These are phyloP conservation scores for Colletes latitarsis DNA, from an alignment of 1,140 invertebrate genomes.

Conservation along the genomic window DNA sequence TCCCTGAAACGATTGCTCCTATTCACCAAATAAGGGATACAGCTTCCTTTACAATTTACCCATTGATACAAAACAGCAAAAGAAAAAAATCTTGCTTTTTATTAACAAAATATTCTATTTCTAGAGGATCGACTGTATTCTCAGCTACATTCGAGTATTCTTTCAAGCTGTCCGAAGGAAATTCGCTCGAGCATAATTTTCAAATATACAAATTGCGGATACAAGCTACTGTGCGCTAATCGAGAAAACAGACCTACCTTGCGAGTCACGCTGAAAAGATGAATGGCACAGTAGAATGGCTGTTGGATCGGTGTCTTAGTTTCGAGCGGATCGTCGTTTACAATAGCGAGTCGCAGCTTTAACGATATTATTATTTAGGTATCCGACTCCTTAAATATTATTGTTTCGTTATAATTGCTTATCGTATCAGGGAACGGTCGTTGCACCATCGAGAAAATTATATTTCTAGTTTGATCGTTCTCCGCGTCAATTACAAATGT, in stretches of 20 bases:
- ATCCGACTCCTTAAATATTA: not conserved
- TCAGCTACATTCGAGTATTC: no score
- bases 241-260: slow-evolving; percentile 37
- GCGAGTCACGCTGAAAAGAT: slow-evolving; percentile 21
- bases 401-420: not conserved
- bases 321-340: not conserved
- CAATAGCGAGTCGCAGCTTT: slow-evolving; percentile 1
- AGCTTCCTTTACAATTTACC: no score
- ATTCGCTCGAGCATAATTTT: no score
- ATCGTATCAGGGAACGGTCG: not conserved
- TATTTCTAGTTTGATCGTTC: not conserved
- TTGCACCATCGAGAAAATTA: not conserved
- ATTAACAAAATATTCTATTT: no score
- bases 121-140: no score
- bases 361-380: slow-evolving; percentile 6
- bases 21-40: no score
- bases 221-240: not conserved
- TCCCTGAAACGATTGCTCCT: no score
- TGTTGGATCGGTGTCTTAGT: slow-evolving; percentile 17
- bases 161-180: no score
- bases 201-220: not conserved
- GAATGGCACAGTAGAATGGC: slow-evolving; percentile 26
- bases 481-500: not conserved
- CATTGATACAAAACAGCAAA: no score
- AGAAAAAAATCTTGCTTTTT: no score